Percentiles rank a stretch among this genome's conserved stretches.
These are phyloP conservation scores for Centropus bengalensis DNA, from an alignment of 2,113 vertebrate species.

Conservation along the genomic window DNA sequence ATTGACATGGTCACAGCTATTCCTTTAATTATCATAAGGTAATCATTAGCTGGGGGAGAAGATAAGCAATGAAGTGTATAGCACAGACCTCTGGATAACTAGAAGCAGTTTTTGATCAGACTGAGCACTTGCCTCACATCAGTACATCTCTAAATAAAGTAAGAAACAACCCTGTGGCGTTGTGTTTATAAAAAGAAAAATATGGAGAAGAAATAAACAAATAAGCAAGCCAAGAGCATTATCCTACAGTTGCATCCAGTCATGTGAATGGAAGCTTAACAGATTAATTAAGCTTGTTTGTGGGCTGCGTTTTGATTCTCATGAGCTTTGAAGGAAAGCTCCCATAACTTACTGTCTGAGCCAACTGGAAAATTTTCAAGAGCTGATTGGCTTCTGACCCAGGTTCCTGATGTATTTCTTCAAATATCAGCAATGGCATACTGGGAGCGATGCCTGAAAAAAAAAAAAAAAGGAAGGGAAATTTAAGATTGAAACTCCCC, in stretches of 20 bases:
- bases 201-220: accelerated
- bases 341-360: not conserved
- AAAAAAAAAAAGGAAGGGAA: not conserved
- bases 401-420: not conserved
- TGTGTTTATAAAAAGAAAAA: constrained; percentile 26
- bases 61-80: constrained; percentile 2
- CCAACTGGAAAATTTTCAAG: constrained; percentile 9
- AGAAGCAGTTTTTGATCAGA: constrained; percentile 38
- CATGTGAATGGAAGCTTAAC: constrained; percentile 42
- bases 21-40: not conserved
- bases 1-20: not conserved
- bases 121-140: constrained; percentile 26
- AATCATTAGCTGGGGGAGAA: not conserved
- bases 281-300: constrained; percentile 53
- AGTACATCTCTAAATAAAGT: constrained; percentile 22
- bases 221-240: not conserved
- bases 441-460: not conserved
- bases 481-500: not conserved
- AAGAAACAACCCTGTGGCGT: constrained; percentile 16
- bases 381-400: not conserved
- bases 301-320: not conserved
- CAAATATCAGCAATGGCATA: not conserved
- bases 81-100: constrained; percentile 19
- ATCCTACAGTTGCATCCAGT: not conserved
- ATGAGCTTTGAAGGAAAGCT: not conserved